Conservation (phyloP, 2,113 vertebrate genomes). For the Sinocyclocheilus rhinocerous region DNA sequence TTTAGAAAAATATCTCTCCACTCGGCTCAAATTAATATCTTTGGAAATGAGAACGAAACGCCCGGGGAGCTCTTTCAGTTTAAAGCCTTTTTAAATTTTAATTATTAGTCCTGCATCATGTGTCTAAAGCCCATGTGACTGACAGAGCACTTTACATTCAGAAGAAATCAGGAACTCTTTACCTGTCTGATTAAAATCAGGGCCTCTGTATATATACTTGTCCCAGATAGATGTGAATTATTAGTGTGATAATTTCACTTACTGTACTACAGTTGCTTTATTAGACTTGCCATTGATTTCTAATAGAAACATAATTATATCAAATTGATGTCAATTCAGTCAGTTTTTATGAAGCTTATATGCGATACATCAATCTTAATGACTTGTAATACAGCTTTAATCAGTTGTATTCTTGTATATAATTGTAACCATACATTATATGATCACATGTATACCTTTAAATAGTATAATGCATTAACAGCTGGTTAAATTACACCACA, state of each 20-base stretch:
- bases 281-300: neutral
- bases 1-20: constrained; percentile 50
- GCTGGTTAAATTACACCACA: neutral
- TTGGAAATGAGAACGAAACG: constrained; percentile 52
- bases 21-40: constrained; percentile 54
- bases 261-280: neutral
- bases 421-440: neutral
- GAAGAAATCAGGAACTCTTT: neutral
- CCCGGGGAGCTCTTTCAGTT: constrained; percentile 54
- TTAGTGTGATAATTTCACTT: neutral
- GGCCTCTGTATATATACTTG: neutral
- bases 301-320: neutral
- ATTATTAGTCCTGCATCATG: constrained; percentile 56
- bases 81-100: constrained; percentile 56
- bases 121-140: constrained; percentile 45
- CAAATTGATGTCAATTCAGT: neutral
- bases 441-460: neutral
- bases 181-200: constrained; percentile 17
- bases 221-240: neutral
- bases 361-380: neutral
- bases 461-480: neutral
- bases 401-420: neutral
- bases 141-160: constrained; percentile 42
- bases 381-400: neutral
- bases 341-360: neutral